Evolutionary conservation across 2,888 invertebrate species (phyloP), one percentile per base, ranked within the genome.

Genomic region (Tinea trinotella): DNA sequence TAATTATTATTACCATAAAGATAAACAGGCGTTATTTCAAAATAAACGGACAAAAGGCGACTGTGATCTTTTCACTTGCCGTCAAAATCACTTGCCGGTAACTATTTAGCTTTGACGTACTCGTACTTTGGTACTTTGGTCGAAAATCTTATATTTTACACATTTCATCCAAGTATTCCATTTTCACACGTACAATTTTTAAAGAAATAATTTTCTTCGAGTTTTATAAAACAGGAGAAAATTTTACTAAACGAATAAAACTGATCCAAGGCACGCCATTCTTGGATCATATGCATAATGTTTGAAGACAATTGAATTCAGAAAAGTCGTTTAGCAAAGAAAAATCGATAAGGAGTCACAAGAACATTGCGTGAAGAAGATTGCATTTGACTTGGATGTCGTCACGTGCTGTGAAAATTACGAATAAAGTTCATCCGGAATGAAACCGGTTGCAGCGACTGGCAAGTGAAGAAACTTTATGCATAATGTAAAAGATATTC

Each of bases 371-470:
- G 13, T 40, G 40, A 40, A 15, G 50, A 50, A 24, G 50, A 50
- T 50, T 50, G 50, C 50, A 50, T 50, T 50, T 22, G 50, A 24
- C 50, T 50, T 19, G 50, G 50, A 24, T 24, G 22, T 24, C 50
- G 50, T 22, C 50, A 50, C 50, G 50, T 50, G 50, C 22, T 15
- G 22, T 13, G 12, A 50, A 50, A 50, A 50, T 50, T 50, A 50
- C 50, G 50, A 50, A 50, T 50, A 50, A 50, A 50, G 50, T 50
- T 50, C 24, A 50, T 15, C 50, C 24, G 24, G 50, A 24, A 24
- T 50, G 50, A 50, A 50, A 50, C 24, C 24, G 15, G 50, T 19
- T 50, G 50, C 50, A 50, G 24, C 50, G 12, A 46, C 18, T 6
- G 17, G 9, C 20, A 48, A 20, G 19, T 48, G 17, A 19, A 7